Percentiles rank a stretch among this genome's conserved stretches.
Evolutionary conservation across 2,113 vertebrate genomes (phyloP).

Genomic region (Passer montanus): DNA sequence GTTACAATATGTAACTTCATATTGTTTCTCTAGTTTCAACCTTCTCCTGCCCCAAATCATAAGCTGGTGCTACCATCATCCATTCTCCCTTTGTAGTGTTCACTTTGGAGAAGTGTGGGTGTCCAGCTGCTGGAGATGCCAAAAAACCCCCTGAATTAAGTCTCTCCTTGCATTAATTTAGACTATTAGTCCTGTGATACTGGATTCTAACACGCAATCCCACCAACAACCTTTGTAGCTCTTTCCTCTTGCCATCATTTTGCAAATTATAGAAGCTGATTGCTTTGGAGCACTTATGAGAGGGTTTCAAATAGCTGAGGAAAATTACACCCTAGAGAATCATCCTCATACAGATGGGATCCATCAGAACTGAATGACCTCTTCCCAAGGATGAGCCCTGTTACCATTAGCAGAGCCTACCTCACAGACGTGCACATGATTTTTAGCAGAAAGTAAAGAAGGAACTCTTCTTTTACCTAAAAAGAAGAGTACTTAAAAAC

Average conservation of each 20-base stretch:
- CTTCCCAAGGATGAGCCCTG: conserved; percentile 3
- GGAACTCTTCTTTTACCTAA: too few species aligned
- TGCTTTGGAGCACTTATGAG: neutral
- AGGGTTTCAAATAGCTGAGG: conserved; percentile 40
- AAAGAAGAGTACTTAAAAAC: neutral
- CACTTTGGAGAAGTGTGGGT: neutral
- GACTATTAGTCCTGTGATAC: neutral
- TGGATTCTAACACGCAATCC: neutral
- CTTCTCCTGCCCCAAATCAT: neutral
- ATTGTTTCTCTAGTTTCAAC: neutral
- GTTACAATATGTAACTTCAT: neutral
- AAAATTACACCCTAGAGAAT: conserved; percentile 49
- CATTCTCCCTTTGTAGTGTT: neutral
- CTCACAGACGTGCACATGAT: neutral
- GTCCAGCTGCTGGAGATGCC: neutral
- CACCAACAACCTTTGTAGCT: neutral
- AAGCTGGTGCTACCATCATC: neutral
- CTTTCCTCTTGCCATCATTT: neutral
- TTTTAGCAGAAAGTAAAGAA: neutral
- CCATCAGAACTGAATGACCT: conserved; percentile 23
- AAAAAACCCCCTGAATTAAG: neutral
- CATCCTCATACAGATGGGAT: conserved; percentile 32
- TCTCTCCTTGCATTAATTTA: neutral
- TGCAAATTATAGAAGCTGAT: conserved; percentile 31
- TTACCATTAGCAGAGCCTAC: neutral